These are phyloP conservation scores for Oncorhynchus tshawytscha DNA, from an alignment of 2,113 vertebrate species.

Conservation along the genomic window DNA sequence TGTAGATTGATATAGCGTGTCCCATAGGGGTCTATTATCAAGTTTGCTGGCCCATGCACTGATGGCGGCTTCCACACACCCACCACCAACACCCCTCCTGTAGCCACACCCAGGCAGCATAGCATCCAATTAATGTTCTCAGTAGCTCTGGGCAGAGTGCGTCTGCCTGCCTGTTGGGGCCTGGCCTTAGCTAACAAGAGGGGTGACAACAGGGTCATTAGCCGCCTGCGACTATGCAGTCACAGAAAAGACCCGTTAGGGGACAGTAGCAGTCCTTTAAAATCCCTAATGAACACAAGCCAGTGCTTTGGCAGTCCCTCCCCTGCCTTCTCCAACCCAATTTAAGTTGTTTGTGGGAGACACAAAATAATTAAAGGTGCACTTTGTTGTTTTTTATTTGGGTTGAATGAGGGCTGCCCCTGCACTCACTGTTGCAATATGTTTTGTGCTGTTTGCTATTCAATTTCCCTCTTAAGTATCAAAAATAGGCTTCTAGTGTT, in stretches of 20 bases:
- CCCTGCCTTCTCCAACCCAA: slow-evolving; percentile 69
- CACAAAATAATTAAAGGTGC: slow-evolving; percentile 74
- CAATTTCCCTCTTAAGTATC: slow-evolving; percentile 60
- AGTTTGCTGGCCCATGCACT: slow-evolving; percentile 48
- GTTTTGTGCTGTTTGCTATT: slow-evolving; percentile 63
- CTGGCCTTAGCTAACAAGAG: slow-evolving; percentile 68
- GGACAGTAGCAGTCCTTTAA: slow-evolving; percentile 68
- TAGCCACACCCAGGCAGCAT: slow-evolving; percentile 28
- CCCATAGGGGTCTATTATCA: slow-evolving; percentile 57
- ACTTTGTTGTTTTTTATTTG: slow-evolving; percentile 67
- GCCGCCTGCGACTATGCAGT: slow-evolving; percentile 60
- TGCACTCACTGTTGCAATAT: slow-evolving; percentile 59
- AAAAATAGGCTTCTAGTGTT: slow-evolving; percentile 49
- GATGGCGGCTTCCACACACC: slow-evolving; percentile 42
- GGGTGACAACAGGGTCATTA: slow-evolving; percentile 75
- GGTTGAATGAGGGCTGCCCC: slow-evolving; percentile 41
- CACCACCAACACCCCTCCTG: neutral
- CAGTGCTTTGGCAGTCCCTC: slow-evolving; percentile 57
- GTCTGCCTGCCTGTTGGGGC: slow-evolving; percentile 25
- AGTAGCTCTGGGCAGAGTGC: slow-evolving; percentile 56
- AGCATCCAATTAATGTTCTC: slow-evolving; percentile 72
- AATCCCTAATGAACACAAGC: slow-evolving; percentile 70
- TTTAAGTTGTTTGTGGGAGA: slow-evolving; percentile 79
- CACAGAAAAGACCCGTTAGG: slow-evolving; percentile 62
- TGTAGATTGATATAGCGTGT: slow-evolving; percentile 43